These are phyloP conservation scores for Rhodeus uyekii DNA, from an alignment of 2,797 vertebrate species.

Conservation along the genomic window DNA sequence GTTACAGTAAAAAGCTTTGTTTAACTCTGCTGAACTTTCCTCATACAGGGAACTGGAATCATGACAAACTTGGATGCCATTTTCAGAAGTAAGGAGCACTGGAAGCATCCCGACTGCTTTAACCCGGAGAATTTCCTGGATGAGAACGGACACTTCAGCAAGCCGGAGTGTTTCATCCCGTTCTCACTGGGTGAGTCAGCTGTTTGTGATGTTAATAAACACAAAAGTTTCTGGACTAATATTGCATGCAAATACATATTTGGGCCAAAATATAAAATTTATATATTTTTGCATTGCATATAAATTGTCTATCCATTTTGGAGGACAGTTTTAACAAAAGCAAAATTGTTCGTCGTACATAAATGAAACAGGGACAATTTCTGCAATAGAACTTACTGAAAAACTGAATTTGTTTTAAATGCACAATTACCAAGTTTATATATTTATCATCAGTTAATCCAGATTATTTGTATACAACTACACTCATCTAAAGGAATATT, in stretches of 20 bases:
- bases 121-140: conserved; percentile 56
- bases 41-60: conserved; percentile 45
- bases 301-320: neutral
- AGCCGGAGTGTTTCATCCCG: conserved; percentile 33
- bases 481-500: too few species aligned
- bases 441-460: too few species aligned
- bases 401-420: too few species aligned
- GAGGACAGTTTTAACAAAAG: neutral
- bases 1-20: neutral
- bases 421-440: too few species aligned
- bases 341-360: neutral
- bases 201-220: neutral
- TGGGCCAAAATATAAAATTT: neutral
- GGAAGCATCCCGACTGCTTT: conserved; percentile 54
- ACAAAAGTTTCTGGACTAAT: neutral
- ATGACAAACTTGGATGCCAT: conserved; percentile 36
- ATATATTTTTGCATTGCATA: neutral
- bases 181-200: conserved; percentile 43
- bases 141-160: conserved; percentile 49
- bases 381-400: neutral
- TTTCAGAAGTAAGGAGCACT: conserved; percentile 45
- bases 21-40: neutral
- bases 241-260: neutral
- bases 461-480: too few species aligned
- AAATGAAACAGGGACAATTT: neutral